phyloP scores from a whole-genome alignment of 2,797 vertebrate species.

The Rhynchotus rufescens region DNA sequence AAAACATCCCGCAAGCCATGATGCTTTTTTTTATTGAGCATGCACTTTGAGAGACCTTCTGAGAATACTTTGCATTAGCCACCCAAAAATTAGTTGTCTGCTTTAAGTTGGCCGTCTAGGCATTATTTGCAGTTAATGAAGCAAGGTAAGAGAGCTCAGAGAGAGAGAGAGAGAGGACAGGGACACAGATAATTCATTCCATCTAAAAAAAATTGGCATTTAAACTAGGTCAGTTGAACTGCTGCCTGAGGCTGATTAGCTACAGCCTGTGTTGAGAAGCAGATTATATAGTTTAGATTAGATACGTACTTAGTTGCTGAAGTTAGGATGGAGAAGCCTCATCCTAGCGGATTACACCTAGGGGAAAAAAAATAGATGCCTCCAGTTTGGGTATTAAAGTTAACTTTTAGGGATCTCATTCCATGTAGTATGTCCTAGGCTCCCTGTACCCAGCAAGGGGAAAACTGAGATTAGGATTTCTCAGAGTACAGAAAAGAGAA shows the following conservation, averaged over 20 bases:
- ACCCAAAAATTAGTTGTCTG: neutral
- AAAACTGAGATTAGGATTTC: neutral
- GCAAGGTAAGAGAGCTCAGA: neutral
- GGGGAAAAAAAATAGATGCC: no score
- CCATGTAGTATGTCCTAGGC: neutral
- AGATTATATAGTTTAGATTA: neutral
- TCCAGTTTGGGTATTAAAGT: neutral
- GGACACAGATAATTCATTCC: neutral
- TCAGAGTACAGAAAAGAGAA: fast-evolving
- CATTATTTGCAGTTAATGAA: neutral
- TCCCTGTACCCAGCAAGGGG: neutral
- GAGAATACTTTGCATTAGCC: neutral
- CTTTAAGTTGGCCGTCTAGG: neutral
- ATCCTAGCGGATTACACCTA: neutral
- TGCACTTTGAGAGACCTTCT: neutral
- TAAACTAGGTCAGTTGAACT: neutral
- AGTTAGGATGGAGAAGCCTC: neutral
- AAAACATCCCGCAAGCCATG: neutral
- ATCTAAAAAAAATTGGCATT: neutral
- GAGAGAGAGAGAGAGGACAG: neutral
- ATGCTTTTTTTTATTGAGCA: neutral
- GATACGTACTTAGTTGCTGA: neutral
- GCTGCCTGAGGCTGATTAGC: neutral
- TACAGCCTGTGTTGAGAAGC: neutral
- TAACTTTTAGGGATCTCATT: neutral